Evolutionary conservation across 1,140 invertebrate genomes (phyloP).

Genomic region (Drosophila lacertosa): DNA sequence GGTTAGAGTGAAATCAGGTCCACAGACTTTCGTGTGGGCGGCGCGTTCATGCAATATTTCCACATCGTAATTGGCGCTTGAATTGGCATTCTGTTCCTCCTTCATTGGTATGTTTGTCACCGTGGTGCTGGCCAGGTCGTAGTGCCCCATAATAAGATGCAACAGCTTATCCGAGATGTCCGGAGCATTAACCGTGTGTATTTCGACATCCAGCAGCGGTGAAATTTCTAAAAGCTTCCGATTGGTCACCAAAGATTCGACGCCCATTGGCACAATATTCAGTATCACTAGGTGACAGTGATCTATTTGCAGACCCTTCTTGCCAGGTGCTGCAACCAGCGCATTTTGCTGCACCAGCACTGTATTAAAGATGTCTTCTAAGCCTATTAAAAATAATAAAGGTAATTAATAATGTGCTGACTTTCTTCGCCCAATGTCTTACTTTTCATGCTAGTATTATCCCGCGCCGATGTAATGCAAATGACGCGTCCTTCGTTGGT

Average conservation of each 20-base stretch:
- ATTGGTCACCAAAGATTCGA: constrained; percentile 90
- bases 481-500: constrained; percentile 91
- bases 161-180: constrained; percentile 89
- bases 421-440: background rate
- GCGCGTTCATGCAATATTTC: constrained; percentile 95
- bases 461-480: constrained; percentile 93
- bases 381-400: constrained; percentile 22
- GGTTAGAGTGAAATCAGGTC: constrained; percentile 85
- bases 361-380: constrained; percentile 93
- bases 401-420: background rate
- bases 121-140: constrained; percentile 96
- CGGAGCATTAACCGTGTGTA: constrained; percentile 89
- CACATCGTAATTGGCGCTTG: constrained; percentile 98
- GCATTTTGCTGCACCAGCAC: constrained; percentile 92
- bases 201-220: constrained; percentile 87
- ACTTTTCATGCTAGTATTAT: constrained; percentile 92
- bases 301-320: constrained; percentile 89
- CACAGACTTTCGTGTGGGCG: constrained; percentile 91
- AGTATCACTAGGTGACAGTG: constrained; percentile 95
- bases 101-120: constrained; percentile 99
- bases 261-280: constrained; percentile 92
- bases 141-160: constrained; percentile 92
- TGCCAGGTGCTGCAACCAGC: constrained; percentile 86
- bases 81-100: constrained; percentile 99
- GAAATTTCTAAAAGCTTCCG: constrained; percentile 88